Conservation (phyloP, 2,797 vertebrate genomes). For the Bucorvus abyssinicus region DNA sequence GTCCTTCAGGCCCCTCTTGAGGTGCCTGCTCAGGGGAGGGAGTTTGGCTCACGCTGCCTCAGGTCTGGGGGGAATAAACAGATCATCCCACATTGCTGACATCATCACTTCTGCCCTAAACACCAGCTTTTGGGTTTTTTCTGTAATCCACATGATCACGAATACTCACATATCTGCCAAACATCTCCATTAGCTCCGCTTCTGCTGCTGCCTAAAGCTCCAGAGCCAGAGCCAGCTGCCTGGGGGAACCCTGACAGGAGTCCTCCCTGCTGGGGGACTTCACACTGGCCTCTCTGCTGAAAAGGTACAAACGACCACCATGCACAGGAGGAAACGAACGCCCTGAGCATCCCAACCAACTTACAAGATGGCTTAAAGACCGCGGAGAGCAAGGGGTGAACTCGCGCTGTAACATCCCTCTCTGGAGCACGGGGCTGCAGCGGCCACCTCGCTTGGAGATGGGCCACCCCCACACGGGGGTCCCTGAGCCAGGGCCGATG, state of each 20-base stretch:
- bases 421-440: not conserved
- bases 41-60: not conserved
- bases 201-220: not conserved
- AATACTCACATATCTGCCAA: not conserved
- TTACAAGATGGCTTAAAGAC: rapidly evolving
- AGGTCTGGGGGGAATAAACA: not conserved
- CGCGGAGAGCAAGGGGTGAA: not conserved
- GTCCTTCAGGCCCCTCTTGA: not conserved
- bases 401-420: not conserved
- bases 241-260: not conserved
- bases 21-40: not conserved
- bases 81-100: not conserved
- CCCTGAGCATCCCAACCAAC: not conserved
- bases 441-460: rapidly evolving
- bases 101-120: not conserved
- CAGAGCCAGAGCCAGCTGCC: not conserved
- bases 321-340: rapidly evolving
- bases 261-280: not conserved
- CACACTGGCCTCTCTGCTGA: not conserved
- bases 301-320: not conserved
- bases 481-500: rapidly evolving
- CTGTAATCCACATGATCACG: not conserved
- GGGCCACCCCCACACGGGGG: rapidly evolving
- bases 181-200: not conserved
- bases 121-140: not conserved